Conservation (phyloP, 92 coral and sea anemone genomes). For the Palythoa caribaeorum region DNA sequence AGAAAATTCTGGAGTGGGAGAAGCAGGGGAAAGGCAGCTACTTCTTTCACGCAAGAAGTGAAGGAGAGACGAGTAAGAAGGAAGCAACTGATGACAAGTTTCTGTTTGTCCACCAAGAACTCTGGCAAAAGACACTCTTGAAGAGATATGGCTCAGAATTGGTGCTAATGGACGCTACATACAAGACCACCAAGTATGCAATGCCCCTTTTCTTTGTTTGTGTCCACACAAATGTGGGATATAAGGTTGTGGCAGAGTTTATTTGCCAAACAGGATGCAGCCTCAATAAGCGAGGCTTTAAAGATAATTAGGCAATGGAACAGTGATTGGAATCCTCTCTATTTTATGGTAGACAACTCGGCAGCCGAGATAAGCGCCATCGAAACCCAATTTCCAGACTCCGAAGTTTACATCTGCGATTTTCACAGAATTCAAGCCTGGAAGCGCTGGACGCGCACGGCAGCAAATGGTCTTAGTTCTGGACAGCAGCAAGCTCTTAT, state of each 20-base stretch:
- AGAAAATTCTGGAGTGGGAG: conserved; percentile 57
- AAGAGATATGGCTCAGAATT: conserved; percentile 58
- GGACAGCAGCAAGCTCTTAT: conserved; percentile 30
- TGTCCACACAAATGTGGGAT: conserved; percentile 45
- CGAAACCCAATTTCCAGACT: conserved; percentile 9
- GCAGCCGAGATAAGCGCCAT: conserved; percentile 38
- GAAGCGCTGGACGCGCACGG: conserved; percentile 20
- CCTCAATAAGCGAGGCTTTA: conserved; percentile 16
- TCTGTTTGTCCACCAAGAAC: conserved; percentile 68
- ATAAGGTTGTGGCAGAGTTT: conserved; percentile 52
- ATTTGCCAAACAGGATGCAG: conserved; percentile 28
- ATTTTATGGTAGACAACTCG: conserved; percentile 40
- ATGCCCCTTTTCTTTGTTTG: conserved; percentile 67
- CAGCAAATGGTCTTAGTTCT: conserved; percentile 8
- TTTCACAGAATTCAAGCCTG: conserved; percentile 37
- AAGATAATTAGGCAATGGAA: conserved; percentile 11
- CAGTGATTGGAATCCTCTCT: conserved; percentile 9
- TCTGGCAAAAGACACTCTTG: conserved; percentile 61
- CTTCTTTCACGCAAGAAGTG: conserved; percentile 48
- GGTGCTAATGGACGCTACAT: conserved; percentile 64
- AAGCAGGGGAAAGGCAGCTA: conserved; percentile 36
- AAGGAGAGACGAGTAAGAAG: conserved; percentile 22
- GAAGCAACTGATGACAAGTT: conserved; percentile 42
- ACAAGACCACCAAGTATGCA: conserved; percentile 61
- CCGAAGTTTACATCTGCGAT: conserved; percentile 27